Conservation (phyloP, 2,888 invertebrate genomes). For the Microchrysa polita region DNA sequence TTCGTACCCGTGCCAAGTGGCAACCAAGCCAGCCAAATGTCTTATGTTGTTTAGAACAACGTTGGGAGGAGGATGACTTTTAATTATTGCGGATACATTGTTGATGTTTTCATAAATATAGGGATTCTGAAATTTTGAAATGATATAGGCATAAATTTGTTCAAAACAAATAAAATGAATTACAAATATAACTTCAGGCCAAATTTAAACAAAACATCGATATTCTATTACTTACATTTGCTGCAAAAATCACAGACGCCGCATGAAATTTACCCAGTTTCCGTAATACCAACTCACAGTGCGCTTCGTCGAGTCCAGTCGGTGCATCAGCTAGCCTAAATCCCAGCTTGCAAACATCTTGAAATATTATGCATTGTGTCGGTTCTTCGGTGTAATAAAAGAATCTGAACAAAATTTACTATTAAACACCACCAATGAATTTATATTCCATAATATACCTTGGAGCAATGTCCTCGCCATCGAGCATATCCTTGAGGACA, state of each 20-base stretch:
- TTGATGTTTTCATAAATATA: background rate
- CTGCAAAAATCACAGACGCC: conserved; percentile 66
- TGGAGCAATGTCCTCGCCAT: conserved; percentile 47
- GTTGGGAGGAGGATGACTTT: background rate
- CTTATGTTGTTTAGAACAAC: conserved; percentile 28
- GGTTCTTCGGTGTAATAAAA: conserved; percentile 19
- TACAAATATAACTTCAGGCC: too few relatives aligned
- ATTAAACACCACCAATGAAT: background rate
- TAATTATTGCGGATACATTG: background rate
- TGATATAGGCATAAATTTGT: too few relatives aligned
- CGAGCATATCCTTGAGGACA: conserved; percentile 46
- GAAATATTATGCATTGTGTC: conserved; percentile 61
- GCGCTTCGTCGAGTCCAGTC: conserved; percentile 66
- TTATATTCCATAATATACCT: too few relatives aligned
- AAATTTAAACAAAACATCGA: too few relatives aligned
- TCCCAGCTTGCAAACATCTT: conserved; percentile 66
- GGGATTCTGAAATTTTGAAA: conserved; percentile 16
- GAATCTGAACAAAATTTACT: background rate
- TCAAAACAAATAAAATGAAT: too few relatives aligned
- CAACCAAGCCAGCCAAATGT: conserved; percentile 52
- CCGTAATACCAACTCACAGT: conserved; percentile 65
- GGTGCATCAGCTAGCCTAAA: conserved; percentile 66
- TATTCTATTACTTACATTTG: conserved; percentile 65
- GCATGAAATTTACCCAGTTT: conserved; percentile 68
- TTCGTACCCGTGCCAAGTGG: conserved; percentile 58